Base-by-base conservation (phyloP, 2,888 invertebrate genomes). In the Habroteleia sp. region DNA sequence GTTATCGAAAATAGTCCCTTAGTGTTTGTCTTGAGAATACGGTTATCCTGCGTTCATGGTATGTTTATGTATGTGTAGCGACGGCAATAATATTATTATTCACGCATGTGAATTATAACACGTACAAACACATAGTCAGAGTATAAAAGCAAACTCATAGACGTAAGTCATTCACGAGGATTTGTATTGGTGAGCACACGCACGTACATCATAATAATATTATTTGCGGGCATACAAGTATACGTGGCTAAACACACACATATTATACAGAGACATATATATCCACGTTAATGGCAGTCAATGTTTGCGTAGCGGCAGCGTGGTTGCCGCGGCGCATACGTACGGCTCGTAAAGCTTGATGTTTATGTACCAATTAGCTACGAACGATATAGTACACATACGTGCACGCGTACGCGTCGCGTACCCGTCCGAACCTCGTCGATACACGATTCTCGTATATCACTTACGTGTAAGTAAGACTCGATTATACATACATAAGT, bases 301-400 rank as follows among this genome's bases (percentile, higher is more conserved):
- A 85, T 85, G 85, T 86, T 85, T 85, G 82, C 82, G 69, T 72
- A 82, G 81, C 75, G 81, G 79, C 82, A 80, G 80, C 73, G 74
- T 79, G 79, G 82, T 84, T 84, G 84, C 84, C 83, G 81, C 81
- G 81, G 77, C 79, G 80, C 82, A 81, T 80, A 80, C 79, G 76
- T 80, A 78, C 79, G 82, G 79, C 83, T 84, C 83, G 82, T 86
- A 85, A 85, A 86, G 79, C 81, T 81, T 77, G 77, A 81, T 85
- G 82, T 85, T 85, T 85, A 85, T 85, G 84, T 80, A 84, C 84
- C 85, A 86, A 86, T 87, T 87, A 86, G 84, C 81, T 77, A 75
- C 80, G 81, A 81, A 81, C 80, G 82, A 83, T 82, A 80, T 79
- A 77, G 74, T 37, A 56, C 50, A 50, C 44, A 41, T 62, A 74